A percentile compares a stretch with the other conserved stretches of the same genome.
Conservation (phyloP, 1,140 invertebrate genomes). For the Ephestia elutella region DNA sequence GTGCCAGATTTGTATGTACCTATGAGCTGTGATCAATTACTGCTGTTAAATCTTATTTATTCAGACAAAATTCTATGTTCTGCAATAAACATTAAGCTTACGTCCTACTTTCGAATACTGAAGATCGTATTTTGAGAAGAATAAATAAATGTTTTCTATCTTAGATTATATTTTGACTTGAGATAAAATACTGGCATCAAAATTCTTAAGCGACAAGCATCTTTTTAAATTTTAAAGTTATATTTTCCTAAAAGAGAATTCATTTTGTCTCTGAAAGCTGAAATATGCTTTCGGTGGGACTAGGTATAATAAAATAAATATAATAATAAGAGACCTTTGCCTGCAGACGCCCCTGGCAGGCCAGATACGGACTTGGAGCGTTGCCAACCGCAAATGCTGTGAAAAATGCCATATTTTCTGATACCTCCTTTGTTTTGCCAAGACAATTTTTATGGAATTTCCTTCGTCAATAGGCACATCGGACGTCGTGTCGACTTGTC, state of each 20-base stretch:
- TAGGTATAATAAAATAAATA: neutral
- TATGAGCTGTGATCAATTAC: too few relatives aligned
- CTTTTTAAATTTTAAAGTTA: neutral
- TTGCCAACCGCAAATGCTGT: neutral
- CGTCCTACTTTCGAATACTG: too few relatives aligned
- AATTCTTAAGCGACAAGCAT: neutral
- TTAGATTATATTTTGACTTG: neutral
- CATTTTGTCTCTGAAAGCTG: neutral
- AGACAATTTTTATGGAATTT: neutral
- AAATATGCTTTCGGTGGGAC: neutral
- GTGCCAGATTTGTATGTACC: too few relatives aligned
- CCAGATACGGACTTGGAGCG: neutral
- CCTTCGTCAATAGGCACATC: neutral
- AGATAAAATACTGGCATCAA: neutral
- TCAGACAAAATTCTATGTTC: too few relatives aligned
- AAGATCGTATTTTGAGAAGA: too few relatives aligned
- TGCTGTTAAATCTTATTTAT: too few relatives aligned
- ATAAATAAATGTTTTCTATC: too few relatives aligned
- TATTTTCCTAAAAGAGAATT: neutral
- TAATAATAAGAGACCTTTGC: neutral
- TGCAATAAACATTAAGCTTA: too few relatives aligned
- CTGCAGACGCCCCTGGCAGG: neutral
- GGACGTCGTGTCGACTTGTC: neutral
- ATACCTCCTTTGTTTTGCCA: neutral
- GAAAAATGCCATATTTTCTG: constrained; percentile 1